A percentile compares a stretch with the other conserved stretches of the same genome.
phyloP scores from a whole-genome alignment of 2,888 invertebrate species.

The Germaria angustata region DNA sequence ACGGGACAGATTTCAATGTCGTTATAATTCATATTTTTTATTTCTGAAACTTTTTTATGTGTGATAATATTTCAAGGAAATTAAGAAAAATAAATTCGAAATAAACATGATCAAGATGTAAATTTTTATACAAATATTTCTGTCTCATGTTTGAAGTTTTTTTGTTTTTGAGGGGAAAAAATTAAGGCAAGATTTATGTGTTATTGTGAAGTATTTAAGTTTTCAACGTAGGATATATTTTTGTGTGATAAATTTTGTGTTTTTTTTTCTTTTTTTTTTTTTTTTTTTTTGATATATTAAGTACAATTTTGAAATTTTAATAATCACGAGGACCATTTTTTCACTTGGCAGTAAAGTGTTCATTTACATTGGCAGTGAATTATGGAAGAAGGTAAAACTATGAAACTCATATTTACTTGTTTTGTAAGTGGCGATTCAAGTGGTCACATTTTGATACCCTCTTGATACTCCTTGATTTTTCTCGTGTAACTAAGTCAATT shows the following conservation, averaged over 20 bases:
- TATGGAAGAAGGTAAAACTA: no score
- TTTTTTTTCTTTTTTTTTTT: neutral
- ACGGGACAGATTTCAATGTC: slow-evolving; percentile 74
- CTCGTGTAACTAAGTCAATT: no score
- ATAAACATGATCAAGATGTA: slow-evolving; percentile 21
- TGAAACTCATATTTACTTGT: no score
- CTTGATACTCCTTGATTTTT: no score
- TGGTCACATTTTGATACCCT: no score
- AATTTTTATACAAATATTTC: slow-evolving; percentile 40
- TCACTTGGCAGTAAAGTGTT: neutral
- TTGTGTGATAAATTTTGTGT: slow-evolving; percentile 2
- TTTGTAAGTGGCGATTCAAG: no score
- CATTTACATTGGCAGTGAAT: slow-evolving; percentile 33
- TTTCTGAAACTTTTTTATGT: neutral
- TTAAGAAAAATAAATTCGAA: slow-evolving; percentile 1
- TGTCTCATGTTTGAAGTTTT: slow-evolving; percentile 14
- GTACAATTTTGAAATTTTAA: slow-evolving; percentile 15
- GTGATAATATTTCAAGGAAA: slow-evolving; percentile 53
- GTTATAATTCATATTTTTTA: slow-evolving; percentile 64
- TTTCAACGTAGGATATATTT: slow-evolving; percentile 42
- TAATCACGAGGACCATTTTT: slow-evolving; percentile 25
- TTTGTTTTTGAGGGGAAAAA: slow-evolving; percentile 2
- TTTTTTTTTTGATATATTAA: slow-evolving; percentile 12
- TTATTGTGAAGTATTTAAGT: slow-evolving; percentile 54
- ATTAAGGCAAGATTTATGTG: slow-evolving; percentile 49